These are phyloP conservation scores for Hartigia nigra DNA, from an alignment of 2,888 invertebrate genomes.

Conservation along the genomic window DNA sequence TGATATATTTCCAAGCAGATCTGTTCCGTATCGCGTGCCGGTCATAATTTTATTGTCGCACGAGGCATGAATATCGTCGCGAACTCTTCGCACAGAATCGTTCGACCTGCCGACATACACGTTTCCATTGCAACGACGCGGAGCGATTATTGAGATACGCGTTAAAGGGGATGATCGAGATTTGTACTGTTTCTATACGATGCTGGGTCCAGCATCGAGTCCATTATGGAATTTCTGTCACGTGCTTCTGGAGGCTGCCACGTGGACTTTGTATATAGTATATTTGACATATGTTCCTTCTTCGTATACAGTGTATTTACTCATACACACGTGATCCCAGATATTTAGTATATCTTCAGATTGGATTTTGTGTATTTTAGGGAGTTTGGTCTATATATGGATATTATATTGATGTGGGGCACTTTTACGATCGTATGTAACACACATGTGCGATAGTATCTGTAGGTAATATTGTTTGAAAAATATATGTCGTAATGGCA, in stretches of 20 bases:
- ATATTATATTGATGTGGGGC: not conserved
- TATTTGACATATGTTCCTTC: not conserved
- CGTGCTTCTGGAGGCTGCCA: not conserved
- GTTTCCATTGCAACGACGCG: not conserved
- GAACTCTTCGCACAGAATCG: not conserved
- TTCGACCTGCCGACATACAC: not conserved
- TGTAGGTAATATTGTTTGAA: not conserved
- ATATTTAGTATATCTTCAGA: not conserved
- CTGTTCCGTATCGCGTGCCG: slow-evolving; percentile 5
- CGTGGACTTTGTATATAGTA: not conserved
- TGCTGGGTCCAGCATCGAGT: not conserved
- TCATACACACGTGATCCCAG: not conserved
- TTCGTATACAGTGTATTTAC: not conserved
- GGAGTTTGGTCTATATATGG: not conserved
- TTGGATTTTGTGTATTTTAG: too few relatives aligned
- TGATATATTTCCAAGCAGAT: not conserved
- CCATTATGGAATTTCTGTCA: not conserved
- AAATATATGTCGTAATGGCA: not conserved
- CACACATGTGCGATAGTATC: not conserved
- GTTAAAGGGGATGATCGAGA: not conserved
- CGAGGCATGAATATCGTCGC: not conserved
- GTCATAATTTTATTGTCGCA: not conserved
- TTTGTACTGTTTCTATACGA: not conserved
- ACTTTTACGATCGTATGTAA: not conserved
- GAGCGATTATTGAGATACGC: not conserved